Conservation (phyloP, 2,888 invertebrate genomes). For the Rhagophthalmus giganteus region DNA sequence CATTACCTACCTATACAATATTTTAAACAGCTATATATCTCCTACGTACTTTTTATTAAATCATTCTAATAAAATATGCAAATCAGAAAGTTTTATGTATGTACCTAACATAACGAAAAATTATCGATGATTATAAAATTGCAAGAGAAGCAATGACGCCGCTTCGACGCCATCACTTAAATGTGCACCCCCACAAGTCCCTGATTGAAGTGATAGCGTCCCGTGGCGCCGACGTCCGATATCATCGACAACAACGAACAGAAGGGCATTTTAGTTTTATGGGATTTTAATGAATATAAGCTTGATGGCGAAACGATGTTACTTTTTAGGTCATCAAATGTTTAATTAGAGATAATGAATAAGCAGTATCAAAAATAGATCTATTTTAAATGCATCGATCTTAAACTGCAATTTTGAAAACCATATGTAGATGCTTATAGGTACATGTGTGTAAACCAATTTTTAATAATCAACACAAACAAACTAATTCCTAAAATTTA, state of each 20-base stretch:
- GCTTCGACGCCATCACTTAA: slow-evolving; percentile 21
- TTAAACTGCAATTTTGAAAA: too few species aligned
- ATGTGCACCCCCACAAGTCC: slow-evolving; percentile 33
- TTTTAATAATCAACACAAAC: too few species aligned
- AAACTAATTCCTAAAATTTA: too few species aligned
- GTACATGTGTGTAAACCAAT: too few species aligned
- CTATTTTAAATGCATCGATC: slow-evolving; percentile 7
- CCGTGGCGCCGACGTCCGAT: slow-evolving; percentile 46
- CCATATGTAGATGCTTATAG: too few species aligned
- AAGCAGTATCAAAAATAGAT: slow-evolving; percentile 5
- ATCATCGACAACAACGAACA: slow-evolving; percentile 43
- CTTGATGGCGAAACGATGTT: slow-evolving; percentile 37
- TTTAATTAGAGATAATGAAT: slow-evolving; percentile 9
- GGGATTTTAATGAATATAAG: slow-evolving; percentile 50
- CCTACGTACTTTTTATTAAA: too few species aligned
- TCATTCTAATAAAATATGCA: too few species aligned
- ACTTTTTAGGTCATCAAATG: slow-evolving; percentile 30
- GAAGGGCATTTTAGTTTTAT: slow-evolving; percentile 44
- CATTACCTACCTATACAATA: too few species aligned
- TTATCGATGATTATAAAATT: too few species aligned
- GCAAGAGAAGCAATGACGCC: slow-evolving; percentile 2
- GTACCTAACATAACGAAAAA: too few species aligned
- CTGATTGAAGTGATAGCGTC: slow-evolving; percentile 46
- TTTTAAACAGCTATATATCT: too few species aligned
- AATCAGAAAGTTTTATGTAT: too few species aligned